These are phyloP conservation scores for Patella depressa DNA, from an alignment of 2,888 invertebrate species.

Conservation along the genomic window DNA sequence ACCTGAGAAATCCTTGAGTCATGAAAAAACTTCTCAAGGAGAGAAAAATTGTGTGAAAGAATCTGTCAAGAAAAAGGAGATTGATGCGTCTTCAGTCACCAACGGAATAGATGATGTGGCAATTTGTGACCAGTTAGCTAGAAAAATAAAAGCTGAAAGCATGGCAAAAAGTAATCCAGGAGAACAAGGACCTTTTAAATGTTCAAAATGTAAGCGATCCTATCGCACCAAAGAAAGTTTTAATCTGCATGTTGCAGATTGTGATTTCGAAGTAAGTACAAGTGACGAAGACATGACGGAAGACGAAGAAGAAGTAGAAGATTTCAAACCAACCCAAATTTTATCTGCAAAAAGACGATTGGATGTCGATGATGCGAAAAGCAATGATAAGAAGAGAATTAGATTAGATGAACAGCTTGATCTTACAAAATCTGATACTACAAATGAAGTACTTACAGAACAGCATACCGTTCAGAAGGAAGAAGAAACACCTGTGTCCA, in stretches of 20 bases:
- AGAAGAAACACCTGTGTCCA: conserved; percentile 24
- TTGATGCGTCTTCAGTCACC: background rate
- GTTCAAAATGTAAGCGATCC: conserved; percentile 85
- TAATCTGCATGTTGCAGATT: conserved; percentile 65
- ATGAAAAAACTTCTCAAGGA: conserved; percentile 20
- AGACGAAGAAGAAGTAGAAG: conserved; percentile 28
- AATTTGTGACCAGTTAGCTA: conserved; percentile 72
- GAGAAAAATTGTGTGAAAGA: conserved; percentile 10
- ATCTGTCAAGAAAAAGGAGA: background rate
- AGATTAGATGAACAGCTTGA: conserved; percentile 34
- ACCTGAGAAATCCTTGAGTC: conserved; percentile 15
- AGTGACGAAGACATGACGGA: conserved; percentile 67
- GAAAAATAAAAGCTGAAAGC: conserved; percentile 71
- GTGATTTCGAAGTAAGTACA: conserved; percentile 71
- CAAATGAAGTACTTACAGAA: conserved; percentile 39
- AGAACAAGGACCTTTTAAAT: conserved; percentile 80
- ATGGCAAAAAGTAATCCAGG: conserved; percentile 65
- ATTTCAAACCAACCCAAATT: conserved; percentile 14
- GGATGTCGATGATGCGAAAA: background rate
- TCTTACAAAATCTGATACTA: conserved; percentile 40
- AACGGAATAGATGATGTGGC: conserved; percentile 41
- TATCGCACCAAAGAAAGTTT: conserved; percentile 71
- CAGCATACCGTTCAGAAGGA: conserved; percentile 20
- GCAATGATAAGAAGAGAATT: conserved; percentile 15
- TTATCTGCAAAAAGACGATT: background rate